Conservation (phyloP, 2,888 invertebrate species). For the Psococerastis gibbosa region DNA sequence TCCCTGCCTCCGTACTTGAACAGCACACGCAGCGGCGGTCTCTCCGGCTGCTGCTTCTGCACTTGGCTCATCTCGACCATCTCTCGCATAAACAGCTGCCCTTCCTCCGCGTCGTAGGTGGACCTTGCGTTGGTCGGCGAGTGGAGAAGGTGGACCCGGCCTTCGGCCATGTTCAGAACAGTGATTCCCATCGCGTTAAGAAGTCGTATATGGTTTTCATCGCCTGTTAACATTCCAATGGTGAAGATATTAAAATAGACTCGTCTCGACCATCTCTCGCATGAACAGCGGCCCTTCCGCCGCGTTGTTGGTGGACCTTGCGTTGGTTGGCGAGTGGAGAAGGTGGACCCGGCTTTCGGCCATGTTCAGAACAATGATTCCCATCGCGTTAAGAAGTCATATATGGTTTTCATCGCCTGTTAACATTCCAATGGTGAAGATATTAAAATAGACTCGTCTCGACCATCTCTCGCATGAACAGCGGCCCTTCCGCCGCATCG, state of each 20-base stretch:
- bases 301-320: slow-evolving; percentile 64
- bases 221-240: not conserved
- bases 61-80: slow-evolving; percentile 79
- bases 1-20: slow-evolving; percentile 21
- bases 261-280: slow-evolving; percentile 90
- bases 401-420: slow-evolving; percentile 35
- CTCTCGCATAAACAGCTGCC: slow-evolving; percentile 89
- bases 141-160: slow-evolving; percentile 80
- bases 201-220: slow-evolving; percentile 46
- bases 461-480: slow-evolving; percentile 95
- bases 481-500: slow-evolving; percentile 78
- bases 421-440: not conserved
- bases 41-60: slow-evolving; percentile 37
- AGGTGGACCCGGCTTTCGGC: slow-evolving; percentile 84
- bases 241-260: slow-evolving; percentile 32
- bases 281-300: slow-evolving; percentile 87
- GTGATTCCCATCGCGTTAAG: slow-evolving; percentile 91
- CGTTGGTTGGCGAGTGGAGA: slow-evolving; percentile 72
- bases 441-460: slow-evolving; percentile 75
- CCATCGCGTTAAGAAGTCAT: slow-evolving; percentile 77
- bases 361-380: slow-evolving; percentile 75
- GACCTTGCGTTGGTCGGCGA: slow-evolving; percentile 68
- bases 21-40: slow-evolving; percentile 33
- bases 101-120: slow-evolving; percentile 74
- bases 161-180: slow-evolving; percentile 71